phyloP scores from a whole-genome alignment of 2,113 vertebrate species.

The Marcusenius ussheri region DNA sequence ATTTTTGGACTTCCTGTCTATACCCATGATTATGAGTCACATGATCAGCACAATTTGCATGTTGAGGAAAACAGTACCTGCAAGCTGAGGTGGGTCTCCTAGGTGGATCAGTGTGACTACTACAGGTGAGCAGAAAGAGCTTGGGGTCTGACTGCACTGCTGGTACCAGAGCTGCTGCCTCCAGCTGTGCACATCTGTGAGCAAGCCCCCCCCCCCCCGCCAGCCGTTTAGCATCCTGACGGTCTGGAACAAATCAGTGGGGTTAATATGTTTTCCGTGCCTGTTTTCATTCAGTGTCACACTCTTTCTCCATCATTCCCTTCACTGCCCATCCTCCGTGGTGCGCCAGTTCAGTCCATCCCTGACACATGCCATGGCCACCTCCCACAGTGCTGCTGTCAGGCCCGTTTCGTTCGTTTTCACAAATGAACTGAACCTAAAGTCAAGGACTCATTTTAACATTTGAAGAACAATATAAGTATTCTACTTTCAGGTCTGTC shows the following conservation, averaged over 20 bases:
- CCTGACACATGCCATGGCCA: background rate
- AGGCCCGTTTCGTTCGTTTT: background rate
- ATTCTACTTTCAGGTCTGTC: background rate
- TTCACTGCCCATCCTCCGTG: background rate
- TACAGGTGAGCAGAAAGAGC: background rate
- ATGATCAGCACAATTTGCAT: background rate
- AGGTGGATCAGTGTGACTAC: background rate
- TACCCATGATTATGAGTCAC: background rate
- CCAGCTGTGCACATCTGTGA: background rate
- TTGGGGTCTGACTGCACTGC: background rate
- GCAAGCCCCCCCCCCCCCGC: no score
- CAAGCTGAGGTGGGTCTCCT: background rate
- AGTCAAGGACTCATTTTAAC: background rate
- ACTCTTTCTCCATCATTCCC: background rate
- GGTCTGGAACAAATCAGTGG: background rate
- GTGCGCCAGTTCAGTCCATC: background rate
- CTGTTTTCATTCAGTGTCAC: background rate
- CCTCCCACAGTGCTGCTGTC: background rate
- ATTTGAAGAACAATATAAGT: background rate
- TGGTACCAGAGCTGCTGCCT: background rate
- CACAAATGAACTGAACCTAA: background rate
- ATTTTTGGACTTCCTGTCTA: background rate
- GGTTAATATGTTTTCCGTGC: background rate
- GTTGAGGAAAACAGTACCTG: background rate
- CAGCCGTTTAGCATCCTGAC: background rate